Conservation (phyloP, 2,113 vertebrate species). For the Oncorhynchus masou region DNA sequence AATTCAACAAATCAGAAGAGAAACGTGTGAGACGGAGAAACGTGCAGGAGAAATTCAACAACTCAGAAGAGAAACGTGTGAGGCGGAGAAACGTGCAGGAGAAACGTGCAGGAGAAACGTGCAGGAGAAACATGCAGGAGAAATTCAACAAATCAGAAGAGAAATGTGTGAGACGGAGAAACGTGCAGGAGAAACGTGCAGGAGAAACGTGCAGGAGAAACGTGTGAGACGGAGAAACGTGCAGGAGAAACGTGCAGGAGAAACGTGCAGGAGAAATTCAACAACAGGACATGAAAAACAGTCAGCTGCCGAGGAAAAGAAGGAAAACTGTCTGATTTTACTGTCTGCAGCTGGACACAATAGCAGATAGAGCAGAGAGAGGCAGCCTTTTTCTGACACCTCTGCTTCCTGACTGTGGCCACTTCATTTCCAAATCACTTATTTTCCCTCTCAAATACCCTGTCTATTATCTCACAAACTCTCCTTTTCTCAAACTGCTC, state of each 20-base stretch:
- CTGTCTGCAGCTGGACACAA: slow-evolving; percentile 17
- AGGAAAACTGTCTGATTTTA: slow-evolving; percentile 30
- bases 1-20: too few relatives aligned
- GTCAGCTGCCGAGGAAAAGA: slow-evolving; percentile 30
- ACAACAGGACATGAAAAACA: slow-evolving; percentile 56
- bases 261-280: slow-evolving; percentile 32
- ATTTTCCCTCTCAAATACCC: slow-evolving; percentile 33
- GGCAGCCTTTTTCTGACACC: slow-evolving; percentile 55
- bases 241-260: slow-evolving; percentile 32
- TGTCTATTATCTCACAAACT: slow-evolving; percentile 14
- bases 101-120: too few relatives aligned
- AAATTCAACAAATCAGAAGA: slow-evolving; percentile 12
- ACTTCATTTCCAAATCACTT: slow-evolving; percentile 33
- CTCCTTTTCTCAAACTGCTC: slow-evolving; percentile 38
- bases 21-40: too few relatives aligned
- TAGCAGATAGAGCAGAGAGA: slow-evolving; percentile 43
- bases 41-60: too few relatives aligned
- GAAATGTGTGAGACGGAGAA: too few relatives aligned
- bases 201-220: neutral
- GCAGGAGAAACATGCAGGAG: too few relatives aligned
- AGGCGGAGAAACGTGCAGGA: too few relatives aligned
- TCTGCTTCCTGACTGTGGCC: slow-evolving; percentile 43
- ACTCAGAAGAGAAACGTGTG: too few relatives aligned
- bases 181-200: neutral
- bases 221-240: neutral